phyloP scores from a whole-genome alignment of 2,113 vertebrate species.

The Pangasianodon hypophthalmus region DNA sequence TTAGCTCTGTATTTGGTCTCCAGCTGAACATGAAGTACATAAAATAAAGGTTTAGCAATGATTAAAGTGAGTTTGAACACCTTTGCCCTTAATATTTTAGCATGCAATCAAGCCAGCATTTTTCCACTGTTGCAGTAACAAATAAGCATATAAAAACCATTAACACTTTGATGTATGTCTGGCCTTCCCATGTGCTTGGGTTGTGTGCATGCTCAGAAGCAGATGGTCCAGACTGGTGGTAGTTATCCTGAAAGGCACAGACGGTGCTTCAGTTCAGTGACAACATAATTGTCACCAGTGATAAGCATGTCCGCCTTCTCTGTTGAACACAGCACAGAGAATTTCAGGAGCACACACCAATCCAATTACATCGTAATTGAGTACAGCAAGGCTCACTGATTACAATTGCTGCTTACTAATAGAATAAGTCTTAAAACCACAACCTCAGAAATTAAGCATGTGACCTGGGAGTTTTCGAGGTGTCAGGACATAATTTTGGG shows the following conservation, averaged over 20 bases:
- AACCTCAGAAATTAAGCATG: slow-evolving; percentile 64
- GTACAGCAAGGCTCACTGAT: slow-evolving; percentile 75
- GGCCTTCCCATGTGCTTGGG: not conserved
- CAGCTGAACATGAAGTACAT: not conserved
- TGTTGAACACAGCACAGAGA: slow-evolving; percentile 53
- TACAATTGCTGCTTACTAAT: slow-evolving; percentile 65
- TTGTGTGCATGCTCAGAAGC: not conserved
- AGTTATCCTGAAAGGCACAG: slow-evolving; percentile 50
- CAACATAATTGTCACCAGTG: slow-evolving; percentile 62
- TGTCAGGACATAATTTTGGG: slow-evolving; percentile 54
- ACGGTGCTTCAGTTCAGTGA: slow-evolving; percentile 48
- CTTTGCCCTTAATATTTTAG: not conserved
- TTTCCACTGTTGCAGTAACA: not conserved
- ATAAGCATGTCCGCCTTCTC: slow-evolving; percentile 66
- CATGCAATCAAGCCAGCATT: not conserved
- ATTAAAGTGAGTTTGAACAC: not conserved
- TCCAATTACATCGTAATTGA: slow-evolving; percentile 73
- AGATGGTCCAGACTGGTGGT: slow-evolving; percentile 7
- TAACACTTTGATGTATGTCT: not conserved
- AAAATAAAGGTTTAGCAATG: not conserved
- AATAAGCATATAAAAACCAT: not conserved
- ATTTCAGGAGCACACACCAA: slow-evolving; percentile 64
- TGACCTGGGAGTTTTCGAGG: slow-evolving; percentile 56
- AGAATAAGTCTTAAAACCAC: slow-evolving; percentile 52
- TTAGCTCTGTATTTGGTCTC: not conserved